Evolutionary conservation across 2,888 invertebrate genomes (phyloP).

Genomic region (Limnephilus rhombicus): DNA sequence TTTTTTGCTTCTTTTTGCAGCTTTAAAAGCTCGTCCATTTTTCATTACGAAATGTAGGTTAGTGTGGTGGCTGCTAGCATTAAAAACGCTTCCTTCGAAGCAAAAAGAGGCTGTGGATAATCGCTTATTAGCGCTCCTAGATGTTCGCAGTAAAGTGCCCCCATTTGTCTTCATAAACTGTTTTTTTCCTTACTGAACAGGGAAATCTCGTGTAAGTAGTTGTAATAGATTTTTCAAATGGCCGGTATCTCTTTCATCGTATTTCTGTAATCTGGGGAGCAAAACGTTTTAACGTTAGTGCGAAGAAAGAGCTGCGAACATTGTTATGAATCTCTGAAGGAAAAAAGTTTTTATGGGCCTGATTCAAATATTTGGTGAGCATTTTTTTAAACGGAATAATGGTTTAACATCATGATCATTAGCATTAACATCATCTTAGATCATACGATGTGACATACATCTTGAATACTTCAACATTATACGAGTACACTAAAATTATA

Average conservation of each 20-base stretch:
- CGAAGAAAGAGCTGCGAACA: neutral
- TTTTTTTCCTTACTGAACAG: conserved; percentile 35
- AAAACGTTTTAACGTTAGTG: neutral
- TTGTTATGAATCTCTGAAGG: neutral
- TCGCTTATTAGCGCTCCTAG: conserved; percentile 50
- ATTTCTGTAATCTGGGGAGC: neutral
- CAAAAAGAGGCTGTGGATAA: conserved; percentile 32
- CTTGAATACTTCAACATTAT: too few relatives aligned
- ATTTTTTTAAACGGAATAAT: neutral
- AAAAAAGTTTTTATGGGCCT: neutral
- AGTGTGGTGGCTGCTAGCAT: neutral
- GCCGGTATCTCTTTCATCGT: neutral
- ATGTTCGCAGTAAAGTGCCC: conserved; percentile 36
- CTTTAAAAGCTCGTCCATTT: conserved; percentile 5
- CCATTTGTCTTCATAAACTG: conserved; percentile 49
- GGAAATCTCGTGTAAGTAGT: conserved; percentile 36
- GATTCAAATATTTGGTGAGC: neutral
- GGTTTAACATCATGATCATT: neutral
- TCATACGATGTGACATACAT: too few relatives aligned
- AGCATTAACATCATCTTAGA: too few relatives aligned
- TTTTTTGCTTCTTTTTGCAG: neutral
- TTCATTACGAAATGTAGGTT: conserved; percentile 34
- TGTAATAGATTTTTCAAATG: conserved; percentile 39
- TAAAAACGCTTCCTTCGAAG: conserved; percentile 13
- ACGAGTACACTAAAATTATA: too few relatives aligned